Evolutionary conservation across 1,140 invertebrate genomes (phyloP).

Genomic region (Oedothorax gibbosus): DNA sequence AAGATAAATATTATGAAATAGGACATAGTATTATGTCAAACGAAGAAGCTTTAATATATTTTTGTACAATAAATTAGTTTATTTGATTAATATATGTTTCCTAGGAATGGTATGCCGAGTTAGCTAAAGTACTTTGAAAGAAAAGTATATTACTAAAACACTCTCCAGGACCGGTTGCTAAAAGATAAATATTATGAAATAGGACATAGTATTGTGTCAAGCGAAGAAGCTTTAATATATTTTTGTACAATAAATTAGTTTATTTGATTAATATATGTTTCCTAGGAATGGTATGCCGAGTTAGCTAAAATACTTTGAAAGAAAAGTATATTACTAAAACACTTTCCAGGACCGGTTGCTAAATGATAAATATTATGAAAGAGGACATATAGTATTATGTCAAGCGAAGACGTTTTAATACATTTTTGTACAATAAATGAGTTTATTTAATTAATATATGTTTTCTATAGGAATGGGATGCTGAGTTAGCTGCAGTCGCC

Average conservation of each 20-base stretch:
- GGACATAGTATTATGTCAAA: neutral
- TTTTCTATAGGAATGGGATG: slow-evolving; percentile 63
- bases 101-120: too few relatives aligned
- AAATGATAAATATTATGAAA: neutral
- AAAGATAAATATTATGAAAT: neutral
- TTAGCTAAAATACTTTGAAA: neutral
- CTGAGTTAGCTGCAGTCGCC: slow-evolving; percentile 63
- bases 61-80: neutral
- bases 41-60: neutral
- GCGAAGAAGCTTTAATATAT: neutral
- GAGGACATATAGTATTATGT: neutral
- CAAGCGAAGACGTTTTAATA: neutral
- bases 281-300: too few relatives aligned
- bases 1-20: neutral
- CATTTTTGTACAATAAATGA: neutral
- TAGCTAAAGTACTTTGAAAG: neutral
- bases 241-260: neutral
- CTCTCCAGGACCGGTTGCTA: neutral
- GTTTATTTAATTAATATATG: neutral
- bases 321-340: neutral
- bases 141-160: neutral
- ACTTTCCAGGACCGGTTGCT: neutral
- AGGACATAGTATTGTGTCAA: neutral
- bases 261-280: neutral
- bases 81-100: slow-evolving; percentile 7